Evolutionary conservation across 2,888 invertebrate species (phyloP), one percentile per base, ranked within the genome.

Genomic region (Halictus quadricinctus): DNA sequence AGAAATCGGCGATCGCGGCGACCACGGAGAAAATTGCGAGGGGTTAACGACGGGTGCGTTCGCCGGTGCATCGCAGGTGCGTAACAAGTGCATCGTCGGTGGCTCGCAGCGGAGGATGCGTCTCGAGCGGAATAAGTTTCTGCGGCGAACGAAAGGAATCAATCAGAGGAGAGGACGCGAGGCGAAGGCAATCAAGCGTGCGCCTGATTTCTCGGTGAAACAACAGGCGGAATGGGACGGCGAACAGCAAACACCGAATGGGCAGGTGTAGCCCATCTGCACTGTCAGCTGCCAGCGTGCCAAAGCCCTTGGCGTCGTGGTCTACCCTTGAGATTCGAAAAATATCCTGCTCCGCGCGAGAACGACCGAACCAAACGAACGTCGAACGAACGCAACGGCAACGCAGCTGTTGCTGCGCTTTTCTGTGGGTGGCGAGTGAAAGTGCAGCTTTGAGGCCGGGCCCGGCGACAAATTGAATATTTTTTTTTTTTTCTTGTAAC

Each of bases 191-290:
- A 72, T 66, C 54, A 25, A 69, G 73, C 21, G 66, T 43, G 6
- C 13, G 69, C 54, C 21, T 60, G 81, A 85, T 84, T 81, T 79
- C 76, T 72, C 66, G 79, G 21, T 58, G 60, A 79, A 80, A 85
- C 69, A 83, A 83, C 69, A 7, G 72, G 15, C 64, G 58, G 66
- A 66, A 58, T 3, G 60, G 21, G 72, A 73, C 76, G 87, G 79
- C 80, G 87, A 89, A 90, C 85, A 90, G 74, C 89, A 88, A 88
- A 89, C 85, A 89, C 72, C 88, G 78, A 41, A 60, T 48, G 72
- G 85, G 88, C 91, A 92, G 91, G 91, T 92, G 91, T 87, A 90
- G 84, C 83, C 83, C 90, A 87, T 92, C 90, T 90, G 88, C 87
- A 81, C 85, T 79, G 85, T 83, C 91, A 92, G 91, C 91, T 92